These are phyloP conservation scores for Sepiola atlantica DNA, from an alignment of 2,888 invertebrate genomes.

Conservation along the genomic window DNA sequence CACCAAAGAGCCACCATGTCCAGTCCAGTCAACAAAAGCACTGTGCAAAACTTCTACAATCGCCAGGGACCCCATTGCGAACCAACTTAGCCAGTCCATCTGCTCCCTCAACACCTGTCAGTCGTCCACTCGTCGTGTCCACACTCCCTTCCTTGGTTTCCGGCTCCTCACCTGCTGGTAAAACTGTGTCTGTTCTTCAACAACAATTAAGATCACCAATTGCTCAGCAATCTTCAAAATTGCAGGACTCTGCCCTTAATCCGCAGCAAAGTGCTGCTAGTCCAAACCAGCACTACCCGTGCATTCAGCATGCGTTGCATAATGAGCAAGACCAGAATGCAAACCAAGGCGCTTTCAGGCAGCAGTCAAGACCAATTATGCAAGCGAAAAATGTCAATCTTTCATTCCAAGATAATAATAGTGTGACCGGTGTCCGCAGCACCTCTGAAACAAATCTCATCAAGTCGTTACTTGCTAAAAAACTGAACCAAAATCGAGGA, in stretches of 20 bases:
- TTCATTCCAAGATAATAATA: conserved; percentile 50
- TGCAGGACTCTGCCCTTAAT: conserved; percentile 39
- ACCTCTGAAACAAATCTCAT: conserved; percentile 83
- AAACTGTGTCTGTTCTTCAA: conserved; percentile 51
- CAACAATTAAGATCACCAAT: conserved; percentile 50
- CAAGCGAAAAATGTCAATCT: neutral
- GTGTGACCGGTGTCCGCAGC: conserved; percentile 37
- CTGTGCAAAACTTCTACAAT: conserved; percentile 49
- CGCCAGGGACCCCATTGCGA: conserved; percentile 48
- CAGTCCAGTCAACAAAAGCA: conserved; percentile 44
- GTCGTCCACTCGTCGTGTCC: conserved; percentile 48
- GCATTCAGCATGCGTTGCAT: conserved; percentile 60
- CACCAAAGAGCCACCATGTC: conserved; percentile 45
- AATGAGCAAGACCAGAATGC: conserved; percentile 49
- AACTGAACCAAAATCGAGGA: conserved; percentile 76
- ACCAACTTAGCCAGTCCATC: conserved; percentile 48
- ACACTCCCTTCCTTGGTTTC: conserved; percentile 47
- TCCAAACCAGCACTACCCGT: conserved; percentile 55
- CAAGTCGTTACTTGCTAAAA: conserved; percentile 94
- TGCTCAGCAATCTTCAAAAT: conserved; percentile 42
- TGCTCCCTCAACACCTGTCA: conserved; percentile 41
- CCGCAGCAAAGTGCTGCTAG: conserved; percentile 35
- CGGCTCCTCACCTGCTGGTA: conserved; percentile 46
- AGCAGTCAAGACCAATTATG: conserved; percentile 41
- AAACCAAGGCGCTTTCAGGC: neutral